Base-by-base conservation (phyloP, 2,888 invertebrate species). In the Hemithea aestivaria region DNA sequence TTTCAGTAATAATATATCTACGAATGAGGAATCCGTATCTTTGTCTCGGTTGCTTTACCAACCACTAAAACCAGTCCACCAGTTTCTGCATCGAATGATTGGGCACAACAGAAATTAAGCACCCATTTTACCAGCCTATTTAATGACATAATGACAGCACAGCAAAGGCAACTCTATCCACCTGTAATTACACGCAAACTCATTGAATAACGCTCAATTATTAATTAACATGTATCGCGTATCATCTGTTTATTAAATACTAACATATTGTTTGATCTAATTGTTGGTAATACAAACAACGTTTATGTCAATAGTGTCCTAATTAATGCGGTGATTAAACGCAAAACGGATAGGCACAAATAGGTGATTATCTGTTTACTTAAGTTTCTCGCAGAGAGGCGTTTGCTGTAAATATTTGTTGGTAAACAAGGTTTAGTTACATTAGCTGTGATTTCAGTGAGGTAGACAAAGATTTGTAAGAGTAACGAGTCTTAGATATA, bases 321-420 rank as follows among this genome's bases (percentile, higher is more conserved):
- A 83, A 85, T 85, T 83, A 83, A 81, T 76, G 68, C 72, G 66
- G 77, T 79, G 73, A 77, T 79, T 74, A 73, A 67, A 77, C 78
- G 73, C 66, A 73, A 78, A 82, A 73, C 68, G 69, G 72, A 71
- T 74, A 53, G 31, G 47, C 44, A 76, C 65, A 73, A 61, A 64
- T 75, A 74, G 62, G 66, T 67, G 66, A 72, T 74, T 73, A 75
- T 73, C 63, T 73, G 58, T 76, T 73, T 76, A 68, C 61, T 52
- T 53, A 59, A 62, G 61, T 63, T 58, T 42, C 49, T 41, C 51
- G 53, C 52, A 51, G 51, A 51, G 53, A 53, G 51, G 46, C 48
- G 54, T 45, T 38, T 39, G 34, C 36, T 29, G 45, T 48, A 49
- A 53, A 63, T 64, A 59, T 62, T 66, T 62, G 61, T 53, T 35